A percentile compares a stretch with the other conserved stretches of the same genome.
phyloP scores from a whole-genome alignment of 1,140 invertebrate genomes.

The Melitaea cinxia region DNA sequence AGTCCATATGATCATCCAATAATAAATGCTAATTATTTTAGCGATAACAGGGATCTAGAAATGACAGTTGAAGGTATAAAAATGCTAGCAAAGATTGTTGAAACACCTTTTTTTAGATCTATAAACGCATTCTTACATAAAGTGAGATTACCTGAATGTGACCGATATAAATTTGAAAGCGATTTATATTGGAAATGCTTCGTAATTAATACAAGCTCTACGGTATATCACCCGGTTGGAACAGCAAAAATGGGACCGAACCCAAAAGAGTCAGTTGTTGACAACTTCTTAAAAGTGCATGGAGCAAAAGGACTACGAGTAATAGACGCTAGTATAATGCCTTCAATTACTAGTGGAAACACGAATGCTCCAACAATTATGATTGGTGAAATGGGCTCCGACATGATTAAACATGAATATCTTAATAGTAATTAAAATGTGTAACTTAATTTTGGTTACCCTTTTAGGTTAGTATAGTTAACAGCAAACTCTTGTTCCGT shows the following conservation, averaged over 20 bases:
- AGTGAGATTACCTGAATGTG: constrained; percentile 70
- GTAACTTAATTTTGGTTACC: no score
- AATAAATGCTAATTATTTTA: constrained; percentile 91
- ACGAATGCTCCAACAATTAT: constrained; percentile 89
- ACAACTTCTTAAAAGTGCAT: constrained; percentile 86
- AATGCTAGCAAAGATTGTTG: constrained; percentile 59
- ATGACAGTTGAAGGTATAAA: constrained; percentile 83
- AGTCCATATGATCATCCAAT: constrained; percentile 84
- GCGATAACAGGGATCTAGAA: constrained; percentile 86
- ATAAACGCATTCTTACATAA: constrained; percentile 67
- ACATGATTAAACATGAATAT: constrained; percentile 85
- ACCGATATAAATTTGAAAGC: constrained; percentile 71
- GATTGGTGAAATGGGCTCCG: constrained; percentile 89
- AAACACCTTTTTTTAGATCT: constrained; percentile 70
- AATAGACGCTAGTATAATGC: constrained; percentile 90
- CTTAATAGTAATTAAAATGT: neutral
- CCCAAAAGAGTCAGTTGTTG: constrained; percentile 83
- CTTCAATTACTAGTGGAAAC: constrained; percentile 86
- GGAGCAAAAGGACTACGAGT: constrained; percentile 86
- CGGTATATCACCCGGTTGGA: constrained; percentile 84
- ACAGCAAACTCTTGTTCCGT: no score
- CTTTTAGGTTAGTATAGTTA: no score
- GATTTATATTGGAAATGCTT: constrained; percentile 85
- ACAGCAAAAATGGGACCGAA: constrained; percentile 89
- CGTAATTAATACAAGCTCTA: constrained; percentile 79